phyloP scores from a whole-genome alignment of 1,140 invertebrate genomes.

The Musca domestica region DNA sequence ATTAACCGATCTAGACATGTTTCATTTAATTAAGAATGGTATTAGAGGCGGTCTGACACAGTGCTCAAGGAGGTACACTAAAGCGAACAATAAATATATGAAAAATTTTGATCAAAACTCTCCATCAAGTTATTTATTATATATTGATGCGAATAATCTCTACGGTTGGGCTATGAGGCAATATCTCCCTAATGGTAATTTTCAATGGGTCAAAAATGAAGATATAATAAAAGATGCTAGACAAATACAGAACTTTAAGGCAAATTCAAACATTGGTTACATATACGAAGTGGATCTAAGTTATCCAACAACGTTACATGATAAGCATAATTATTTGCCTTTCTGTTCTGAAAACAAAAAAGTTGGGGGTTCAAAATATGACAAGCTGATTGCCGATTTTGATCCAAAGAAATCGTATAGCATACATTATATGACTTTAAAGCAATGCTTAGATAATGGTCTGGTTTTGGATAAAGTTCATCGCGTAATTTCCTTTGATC shows the following conservation, averaged over 20 bases:
- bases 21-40: too few species aligned
- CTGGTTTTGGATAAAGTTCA: slow-evolving; percentile 56
- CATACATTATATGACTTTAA: slow-evolving; percentile 57
- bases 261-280: background rate
- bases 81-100: slow-evolving; percentile 56
- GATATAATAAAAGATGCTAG: too few species aligned
- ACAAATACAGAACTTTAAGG: too few species aligned
- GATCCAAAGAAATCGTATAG: slow-evolving; percentile 52
- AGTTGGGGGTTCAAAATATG: background rate
- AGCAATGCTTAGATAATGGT: slow-evolving; percentile 55
- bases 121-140: slow-evolving; percentile 48
- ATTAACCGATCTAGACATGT: slow-evolving; percentile 46
- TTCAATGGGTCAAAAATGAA: slow-evolving; percentile 50
- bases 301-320: slow-evolving; percentile 44
- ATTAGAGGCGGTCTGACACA: too few species aligned
- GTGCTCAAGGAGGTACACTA: slow-evolving; percentile 45
- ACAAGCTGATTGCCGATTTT: slow-evolving; percentile 37
- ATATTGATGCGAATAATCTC: slow-evolving; percentile 58
- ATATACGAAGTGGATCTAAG: slow-evolving; percentile 57
- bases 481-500: slow-evolving; percentile 57
- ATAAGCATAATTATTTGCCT: too few species aligned
- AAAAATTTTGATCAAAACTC: slow-evolving; percentile 49
- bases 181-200: slow-evolving; percentile 53
- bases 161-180: slow-evolving; percentile 58
- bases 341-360: too few species aligned